Conservation (phyloP, 1,140 invertebrate genomes). For the Antheraea mylitta region DNA sequence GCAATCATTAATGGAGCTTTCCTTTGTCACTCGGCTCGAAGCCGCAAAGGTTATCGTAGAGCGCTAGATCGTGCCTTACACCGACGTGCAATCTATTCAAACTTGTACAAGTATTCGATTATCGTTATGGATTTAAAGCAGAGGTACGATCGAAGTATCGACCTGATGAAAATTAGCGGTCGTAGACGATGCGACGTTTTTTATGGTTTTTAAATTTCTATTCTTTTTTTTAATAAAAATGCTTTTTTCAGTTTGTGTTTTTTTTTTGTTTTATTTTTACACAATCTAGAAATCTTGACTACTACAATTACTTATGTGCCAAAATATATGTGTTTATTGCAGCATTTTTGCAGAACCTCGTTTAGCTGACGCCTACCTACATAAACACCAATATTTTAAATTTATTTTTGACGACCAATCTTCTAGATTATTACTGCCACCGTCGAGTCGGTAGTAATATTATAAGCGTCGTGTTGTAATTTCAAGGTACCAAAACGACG, state of each 20-base stretch:
- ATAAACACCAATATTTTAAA: no score
- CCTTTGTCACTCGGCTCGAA: slow-evolving; percentile 13
- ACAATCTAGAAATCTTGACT: no score
- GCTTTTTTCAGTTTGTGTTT: slow-evolving; percentile 15
- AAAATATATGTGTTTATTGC: no score
- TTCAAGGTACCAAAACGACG: no score
- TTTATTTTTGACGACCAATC: no score
- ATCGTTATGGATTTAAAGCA: background rate
- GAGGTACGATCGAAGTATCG: background rate
- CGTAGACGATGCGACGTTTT: slow-evolving; percentile 1
- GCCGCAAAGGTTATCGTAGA: background rate
- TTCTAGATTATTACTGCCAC: no score
- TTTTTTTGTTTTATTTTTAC: slow-evolving; percentile 14
- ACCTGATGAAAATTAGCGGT: slow-evolving; percentile 13
- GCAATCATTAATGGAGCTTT: slow-evolving; percentile 24
- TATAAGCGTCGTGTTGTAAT: no score
- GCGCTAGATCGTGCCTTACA: background rate
- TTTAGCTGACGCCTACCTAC: no score
- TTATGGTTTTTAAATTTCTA: slow-evolving; percentile 4
- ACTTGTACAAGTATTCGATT: slow-evolving; percentile 5
- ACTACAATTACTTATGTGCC: no score
- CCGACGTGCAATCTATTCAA: background rate
- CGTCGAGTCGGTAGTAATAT: no score
- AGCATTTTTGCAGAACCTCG: no score
- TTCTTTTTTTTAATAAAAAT: slow-evolving; percentile 7